Percentiles rank a stretch among this genome's conserved stretches.
These are phyloP conservation scores for Hydropsyche betteni DNA, from an alignment of 2,888 invertebrate species.

Conservation along the genomic window DNA sequence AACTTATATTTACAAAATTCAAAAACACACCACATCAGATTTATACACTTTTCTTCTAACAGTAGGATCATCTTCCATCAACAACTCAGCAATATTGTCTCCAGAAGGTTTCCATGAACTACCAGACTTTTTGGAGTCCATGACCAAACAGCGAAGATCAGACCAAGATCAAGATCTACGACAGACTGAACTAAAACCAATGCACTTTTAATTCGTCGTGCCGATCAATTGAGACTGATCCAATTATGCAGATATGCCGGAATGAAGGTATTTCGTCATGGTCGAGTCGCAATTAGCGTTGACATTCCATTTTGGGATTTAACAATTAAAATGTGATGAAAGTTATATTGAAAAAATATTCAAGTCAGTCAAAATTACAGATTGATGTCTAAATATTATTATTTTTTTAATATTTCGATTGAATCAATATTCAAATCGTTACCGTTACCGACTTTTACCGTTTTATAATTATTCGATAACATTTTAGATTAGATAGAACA, in stretches of 20 bases:
- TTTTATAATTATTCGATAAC: neutral
- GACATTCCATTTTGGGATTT: neutral
- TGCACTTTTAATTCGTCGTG: slow-evolving; percentile 1
- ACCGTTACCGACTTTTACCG: too few species aligned
- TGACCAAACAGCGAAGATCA: neutral
- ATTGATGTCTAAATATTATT: neutral
- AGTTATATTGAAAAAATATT: too few species aligned
- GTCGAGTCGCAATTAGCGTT: slow-evolving; percentile 1
- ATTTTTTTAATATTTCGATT: neutral
- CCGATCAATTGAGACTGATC: slow-evolving; percentile 22
- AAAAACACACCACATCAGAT: slow-evolving; percentile 2
- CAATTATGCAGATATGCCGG: slow-evolving; percentile 13
- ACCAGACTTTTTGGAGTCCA: slow-evolving; percentile 2
- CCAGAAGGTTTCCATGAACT: neutral
- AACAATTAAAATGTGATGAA: too few species aligned
- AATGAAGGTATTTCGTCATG: slow-evolving; percentile 4
- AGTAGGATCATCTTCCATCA: neutral
- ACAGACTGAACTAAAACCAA: neutral
- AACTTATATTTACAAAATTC: too few species aligned
- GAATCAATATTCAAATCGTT: neutral
- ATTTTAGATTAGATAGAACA: neutral
- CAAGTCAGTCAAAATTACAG: neutral
- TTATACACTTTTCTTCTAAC: slow-evolving; percentile 4
- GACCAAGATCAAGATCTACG: neutral
- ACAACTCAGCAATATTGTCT: neutral